phyloP scores from a whole-genome alignment of 2,888 invertebrate genomes.

The Sesia apiformis region DNA sequence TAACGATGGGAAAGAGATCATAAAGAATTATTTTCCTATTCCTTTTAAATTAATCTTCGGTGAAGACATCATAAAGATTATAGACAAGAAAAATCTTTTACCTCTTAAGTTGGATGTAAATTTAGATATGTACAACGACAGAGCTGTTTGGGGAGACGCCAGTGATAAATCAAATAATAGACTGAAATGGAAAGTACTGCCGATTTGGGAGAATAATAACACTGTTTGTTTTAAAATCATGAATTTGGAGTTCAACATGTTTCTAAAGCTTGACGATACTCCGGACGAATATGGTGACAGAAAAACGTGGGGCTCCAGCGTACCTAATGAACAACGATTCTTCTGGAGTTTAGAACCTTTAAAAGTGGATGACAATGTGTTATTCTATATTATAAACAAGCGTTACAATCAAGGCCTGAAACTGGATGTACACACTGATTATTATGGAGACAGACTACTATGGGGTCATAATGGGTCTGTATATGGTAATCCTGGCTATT shows the following conservation, averaged over 20 bases:
- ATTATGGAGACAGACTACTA: slow-evolving; percentile 14
- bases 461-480: slow-evolving; percentile 18
- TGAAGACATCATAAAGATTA: slow-evolving; percentile 17
- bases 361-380: slow-evolving; percentile 13
- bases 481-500: slow-evolving; percentile 5
- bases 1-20: slow-evolving; percentile 11
- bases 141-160: slow-evolving; percentile 19
- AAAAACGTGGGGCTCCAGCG: slow-evolving; percentile 16
- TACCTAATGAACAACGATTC: slow-evolving; percentile 11
- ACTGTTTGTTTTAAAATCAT: slow-evolving; percentile 22
- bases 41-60: slow-evolving; percentile 18
- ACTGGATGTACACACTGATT: slow-evolving; percentile 11
- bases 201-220: slow-evolving; percentile 17
- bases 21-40: slow-evolving; percentile 19
- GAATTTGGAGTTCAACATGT: slow-evolving; percentile 18
- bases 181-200: slow-evolving; percentile 24
- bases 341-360: slow-evolving; percentile 22
- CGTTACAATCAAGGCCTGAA: slow-evolving; percentile 21
- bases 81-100: slow-evolving; percentile 16
- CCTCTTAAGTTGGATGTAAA: slow-evolving; percentile 18
- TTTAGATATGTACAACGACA: slow-evolving; percentile 11
- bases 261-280: slow-evolving; percentile 19
- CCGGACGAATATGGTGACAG: slow-evolving; percentile 17
- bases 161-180: slow-evolving; percentile 12
- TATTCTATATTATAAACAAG: slow-evolving; percentile 23